Conservation (phyloP, 2,888 invertebrate genomes). For the Drosophila conformis region DNA sequence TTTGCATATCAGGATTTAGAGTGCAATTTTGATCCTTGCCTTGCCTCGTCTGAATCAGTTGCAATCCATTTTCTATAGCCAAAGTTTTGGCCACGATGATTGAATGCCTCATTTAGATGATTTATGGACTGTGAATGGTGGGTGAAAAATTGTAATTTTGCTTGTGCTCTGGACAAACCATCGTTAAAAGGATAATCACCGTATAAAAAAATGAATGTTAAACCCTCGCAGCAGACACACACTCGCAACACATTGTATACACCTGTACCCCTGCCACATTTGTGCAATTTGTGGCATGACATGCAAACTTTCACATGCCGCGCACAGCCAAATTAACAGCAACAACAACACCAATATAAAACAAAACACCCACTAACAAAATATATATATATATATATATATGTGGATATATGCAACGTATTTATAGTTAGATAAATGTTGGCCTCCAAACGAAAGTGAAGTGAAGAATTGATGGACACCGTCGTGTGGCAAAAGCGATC, state of each 20-base stretch:
- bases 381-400: constrained; percentile 8
- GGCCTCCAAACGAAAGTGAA: constrained; percentile 77
- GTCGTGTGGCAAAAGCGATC: constrained; percentile 40
- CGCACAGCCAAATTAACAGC: constrained; percentile 64
- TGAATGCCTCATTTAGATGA: constrained; percentile 72
- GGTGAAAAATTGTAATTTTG: constrained; percentile 30
- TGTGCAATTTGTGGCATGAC: constrained; percentile 77
- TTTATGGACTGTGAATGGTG: constrained; percentile 75
- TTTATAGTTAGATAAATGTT: constrained; percentile 26
- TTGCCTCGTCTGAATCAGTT: background rate
- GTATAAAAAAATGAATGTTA: constrained; percentile 72
- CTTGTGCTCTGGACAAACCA: constrained; percentile 37
- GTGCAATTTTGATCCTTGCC: constrained; percentile 14
- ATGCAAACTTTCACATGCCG: constrained; percentile 76
- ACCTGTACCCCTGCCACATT: constrained; percentile 57
- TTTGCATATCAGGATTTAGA: constrained; percentile 16
- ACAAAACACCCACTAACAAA: constrained; percentile 70
- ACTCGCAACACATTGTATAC: constrained; percentile 1
- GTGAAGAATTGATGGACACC: constrained; percentile 82
- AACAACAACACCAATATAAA: constrained; percentile 45
- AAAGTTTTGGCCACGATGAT: constrained; percentile 48
- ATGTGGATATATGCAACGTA: constrained; percentile 1
- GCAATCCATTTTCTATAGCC: constrained; percentile 29
- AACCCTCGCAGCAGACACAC: constrained; percentile 59
- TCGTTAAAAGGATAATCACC: constrained; percentile 74